phyloP scores from a whole-genome alignment of 2,797 vertebrate genomes.

The Anguilla obscura region DNA sequence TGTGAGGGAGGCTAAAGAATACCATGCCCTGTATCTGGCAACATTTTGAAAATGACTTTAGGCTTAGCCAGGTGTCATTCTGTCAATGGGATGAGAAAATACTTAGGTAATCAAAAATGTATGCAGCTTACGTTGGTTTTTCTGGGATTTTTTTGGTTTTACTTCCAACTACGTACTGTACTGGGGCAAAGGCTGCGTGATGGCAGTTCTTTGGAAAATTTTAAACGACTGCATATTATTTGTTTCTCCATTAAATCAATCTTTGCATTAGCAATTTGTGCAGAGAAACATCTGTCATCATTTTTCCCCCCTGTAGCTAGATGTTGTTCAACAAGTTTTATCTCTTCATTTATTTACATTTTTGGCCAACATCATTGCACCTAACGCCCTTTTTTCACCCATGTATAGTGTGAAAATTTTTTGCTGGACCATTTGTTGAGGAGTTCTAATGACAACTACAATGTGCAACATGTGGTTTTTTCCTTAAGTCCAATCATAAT shows the following conservation, averaged over 20 bases:
- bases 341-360: neutral
- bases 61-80: neutral
- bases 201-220: neutral
- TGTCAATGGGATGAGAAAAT: neutral
- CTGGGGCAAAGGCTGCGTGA: conserved; percentile 10
- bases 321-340: neutral
- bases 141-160: neutral
- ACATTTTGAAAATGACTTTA: neutral
- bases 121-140: neutral
- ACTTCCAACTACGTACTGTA: neutral
- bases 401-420: neutral
- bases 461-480: neutral
- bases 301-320: neutral
- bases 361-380: neutral
- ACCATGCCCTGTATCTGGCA: neutral
- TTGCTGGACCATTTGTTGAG: neutral
- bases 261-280: neutral
- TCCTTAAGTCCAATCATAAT: neutral
- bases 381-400: neutral
- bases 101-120: neutral
- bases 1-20: neutral
- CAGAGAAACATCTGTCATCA: conserved; percentile 8
- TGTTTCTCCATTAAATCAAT: conserved; percentile 7
- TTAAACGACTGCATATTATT: neutral
- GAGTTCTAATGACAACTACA: neutral